phyloP scores from a whole-genome alignment of 2,113 vertebrate species.

The Nanorana parkeri region DNA sequence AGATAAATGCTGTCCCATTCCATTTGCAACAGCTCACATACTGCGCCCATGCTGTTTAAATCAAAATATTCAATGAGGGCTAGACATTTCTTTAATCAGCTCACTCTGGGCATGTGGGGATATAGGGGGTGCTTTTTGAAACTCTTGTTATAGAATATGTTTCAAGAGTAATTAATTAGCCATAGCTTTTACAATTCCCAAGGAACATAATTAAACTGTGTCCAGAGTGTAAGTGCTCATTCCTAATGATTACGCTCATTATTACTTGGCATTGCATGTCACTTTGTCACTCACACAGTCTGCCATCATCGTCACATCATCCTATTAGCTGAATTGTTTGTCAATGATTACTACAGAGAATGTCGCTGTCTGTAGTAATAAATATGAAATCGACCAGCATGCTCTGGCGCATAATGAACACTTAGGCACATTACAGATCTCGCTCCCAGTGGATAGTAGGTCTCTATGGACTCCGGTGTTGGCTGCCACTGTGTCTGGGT shows the following conservation, averaged over 20 bases:
- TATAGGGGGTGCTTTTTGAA: background rate
- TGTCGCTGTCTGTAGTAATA: conserved; percentile 30
- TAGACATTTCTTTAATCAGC: background rate
- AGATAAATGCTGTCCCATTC: background rate
- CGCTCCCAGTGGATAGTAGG: background rate
- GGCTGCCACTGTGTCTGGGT: background rate
- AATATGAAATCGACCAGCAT: conserved; percentile 15
- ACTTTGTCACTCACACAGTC: conserved; percentile 44
- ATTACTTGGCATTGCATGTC: conserved; percentile 36
- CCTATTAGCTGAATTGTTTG: conserved; percentile 24
- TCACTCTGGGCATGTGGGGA: background rate
- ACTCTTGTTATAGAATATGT: conserved; percentile 6
- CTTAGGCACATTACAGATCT: background rate
- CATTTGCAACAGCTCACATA: background rate
- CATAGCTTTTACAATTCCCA: conserved; percentile 47
- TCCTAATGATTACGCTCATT: conserved; percentile 44
- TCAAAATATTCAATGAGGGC: conserved; percentile 5
- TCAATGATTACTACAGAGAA: conserved; percentile 1
- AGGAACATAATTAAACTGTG: conserved; percentile 54
- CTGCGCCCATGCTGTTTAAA: background rate
- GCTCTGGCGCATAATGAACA: conserved; percentile 18
- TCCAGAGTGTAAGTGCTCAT: conserved; percentile 42
- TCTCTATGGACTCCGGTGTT: background rate
- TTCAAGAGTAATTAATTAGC: conserved; percentile 49
- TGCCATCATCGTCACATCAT: conserved; percentile 35